These are phyloP conservation scores for Drosophila virilis DNA, from an alignment of 1,140 invertebrate genomes.

Conservation along the genomic window DNA sequence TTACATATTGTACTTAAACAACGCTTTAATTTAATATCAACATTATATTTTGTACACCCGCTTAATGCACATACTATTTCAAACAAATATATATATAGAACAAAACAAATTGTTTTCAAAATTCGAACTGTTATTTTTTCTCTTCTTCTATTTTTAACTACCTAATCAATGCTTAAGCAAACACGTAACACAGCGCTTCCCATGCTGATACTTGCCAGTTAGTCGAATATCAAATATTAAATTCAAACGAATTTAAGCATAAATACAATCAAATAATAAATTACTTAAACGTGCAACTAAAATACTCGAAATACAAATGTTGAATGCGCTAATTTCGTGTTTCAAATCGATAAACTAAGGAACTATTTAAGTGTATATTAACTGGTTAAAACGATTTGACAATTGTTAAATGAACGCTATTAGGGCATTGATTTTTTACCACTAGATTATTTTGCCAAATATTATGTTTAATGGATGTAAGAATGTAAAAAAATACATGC, in stretches of 20 bases:
- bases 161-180: constrained; percentile 46
- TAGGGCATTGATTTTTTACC: constrained; percentile 50
- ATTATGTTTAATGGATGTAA: constrained; percentile 16
- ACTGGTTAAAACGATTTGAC: constrained; percentile 16
- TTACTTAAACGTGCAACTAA: constrained; percentile 71
- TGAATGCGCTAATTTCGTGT: constrained; percentile 11
- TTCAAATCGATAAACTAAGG: constrained; percentile 16
- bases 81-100: constrained; percentile 59
- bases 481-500: constrained; percentile 23
- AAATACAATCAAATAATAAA: constrained; percentile 79
- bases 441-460: constrained; percentile 18
- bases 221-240: constrained; percentile 77
- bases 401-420: constrained; percentile 46
- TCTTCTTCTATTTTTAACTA: constrained; percentile 2
- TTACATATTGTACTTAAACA: constrained; percentile 65
- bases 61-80: constrained; percentile 41
- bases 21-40: constrained; percentile 60
- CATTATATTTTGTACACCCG: constrained; percentile 52
- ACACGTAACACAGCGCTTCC: constrained; percentile 53
- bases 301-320: constrained; percentile 58
- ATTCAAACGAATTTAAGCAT: constrained; percentile 81
- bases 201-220: constrained; percentile 58
- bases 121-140: constrained; percentile 14
- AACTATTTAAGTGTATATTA: constrained; percentile 13
- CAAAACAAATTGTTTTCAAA: constrained; percentile 36